Evolutionary conservation across 2,888 invertebrate genomes (phyloP), one percentile per base, ranked within the genome.

Genomic region (Hemaris fuciformis): DNA sequence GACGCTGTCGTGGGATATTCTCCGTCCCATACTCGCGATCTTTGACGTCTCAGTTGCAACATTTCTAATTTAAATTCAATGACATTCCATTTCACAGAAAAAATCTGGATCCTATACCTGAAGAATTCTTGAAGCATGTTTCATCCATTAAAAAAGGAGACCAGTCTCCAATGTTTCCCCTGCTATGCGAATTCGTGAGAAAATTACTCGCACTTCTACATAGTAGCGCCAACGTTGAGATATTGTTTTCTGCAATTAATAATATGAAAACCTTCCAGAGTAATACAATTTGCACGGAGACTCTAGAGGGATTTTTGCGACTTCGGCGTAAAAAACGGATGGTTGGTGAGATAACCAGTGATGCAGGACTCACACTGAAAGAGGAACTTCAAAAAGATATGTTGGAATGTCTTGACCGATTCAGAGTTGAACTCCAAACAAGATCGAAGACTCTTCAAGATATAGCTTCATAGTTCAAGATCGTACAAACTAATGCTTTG

Each of bases 71-170:
- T n/a, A n/a, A n/a, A n/a, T n/a, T n/a, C n/a, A n/a, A 58, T 64
- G 58, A 58, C 57, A 61, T 62, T 63, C 61, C n/a, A n/a, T n/a
- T n/a, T n/a, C n/a, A n/a, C n/a, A n/a, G n/a, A n/a, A n/a, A n/a
- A n/a, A n/a, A n/a, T n/a, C n/a, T n/a, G n/a, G n/a, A n/a, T n/a
- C n/a, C n/a, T n/a, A n/a, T n/a, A n/a, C 46, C 61, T 63, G 64
- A 62, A 62, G 59, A 60, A 62, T 63, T 64, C 63, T 66, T 62
- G 62, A 60, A 62, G 62, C 48, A 63, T 64, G 63, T 62, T 57
- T 57, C 62, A 62, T 53, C 62, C 34, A 42, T 66, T 53, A 63
- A 66, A 60, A 62, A 60, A 62, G 60, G 59, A 57, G 58, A 63
- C 62, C 61, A 61, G 8, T 60, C 58, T 62, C 64, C 59, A 64